Evolutionary conservation across 2,797 vertebrate species (phyloP).

Genomic region (Salmo trutta): DNA sequence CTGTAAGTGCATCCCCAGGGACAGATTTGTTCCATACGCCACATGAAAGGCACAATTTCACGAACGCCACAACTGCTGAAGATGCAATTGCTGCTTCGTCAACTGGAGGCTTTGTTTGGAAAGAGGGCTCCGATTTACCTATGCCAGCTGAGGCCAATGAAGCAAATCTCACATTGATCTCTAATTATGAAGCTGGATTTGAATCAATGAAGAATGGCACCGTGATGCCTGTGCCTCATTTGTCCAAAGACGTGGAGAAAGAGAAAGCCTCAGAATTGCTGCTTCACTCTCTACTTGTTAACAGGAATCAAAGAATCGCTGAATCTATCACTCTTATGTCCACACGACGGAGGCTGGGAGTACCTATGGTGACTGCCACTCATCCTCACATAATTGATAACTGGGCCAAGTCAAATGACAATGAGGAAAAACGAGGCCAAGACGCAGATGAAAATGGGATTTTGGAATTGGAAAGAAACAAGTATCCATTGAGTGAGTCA

Average conservation of each 20-base stretch:
- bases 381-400: constrained; percentile 62
- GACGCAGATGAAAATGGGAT: constrained; percentile 49
- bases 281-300: constrained; percentile 53
- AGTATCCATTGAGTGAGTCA: constrained; percentile 21
- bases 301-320: constrained; percentile 49
- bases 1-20: constrained; percentile 39
- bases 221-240: constrained; percentile 43
- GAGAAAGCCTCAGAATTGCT: constrained; percentile 47
- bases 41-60: constrained; percentile 30
- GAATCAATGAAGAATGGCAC: constrained; percentile 56
- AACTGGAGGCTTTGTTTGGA: constrained; percentile 29
- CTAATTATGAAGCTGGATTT: constrained; percentile 48
- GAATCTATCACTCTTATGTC: constrained; percentile 55
- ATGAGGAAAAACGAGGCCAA: constrained; percentile 53
- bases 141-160: constrained; percentile 18
- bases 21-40: constrained; percentile 44
- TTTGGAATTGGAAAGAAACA: constrained; percentile 36
- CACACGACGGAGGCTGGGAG: constrained; percentile 36
- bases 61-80: neutral
- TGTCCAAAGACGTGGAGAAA: constrained; percentile 30
- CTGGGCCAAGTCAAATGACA: constrained; percentile 38
- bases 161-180: constrained; percentile 50
- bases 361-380: constrained; percentile 54
- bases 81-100: neutral
- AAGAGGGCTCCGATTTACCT: constrained; percentile 30